Evolutionary conservation across 2,797 vertebrate genomes (phyloP).

Genomic region (Dromococcyx pavoninus): DNA sequence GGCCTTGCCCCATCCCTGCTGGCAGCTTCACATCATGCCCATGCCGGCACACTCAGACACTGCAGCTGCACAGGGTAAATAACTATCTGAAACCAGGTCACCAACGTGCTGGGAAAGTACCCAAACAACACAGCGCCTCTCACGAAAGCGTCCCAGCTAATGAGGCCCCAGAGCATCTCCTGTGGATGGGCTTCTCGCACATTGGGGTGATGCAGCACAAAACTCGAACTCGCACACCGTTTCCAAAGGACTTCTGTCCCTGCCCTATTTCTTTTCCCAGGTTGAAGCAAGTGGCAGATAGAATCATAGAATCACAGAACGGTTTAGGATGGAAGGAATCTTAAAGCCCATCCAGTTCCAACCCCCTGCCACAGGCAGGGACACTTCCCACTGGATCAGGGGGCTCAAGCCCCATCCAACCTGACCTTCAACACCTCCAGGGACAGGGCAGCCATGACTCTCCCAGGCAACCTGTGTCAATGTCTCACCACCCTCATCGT

Average conservation of each 20-base stretch:
- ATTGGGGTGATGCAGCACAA: not conserved
- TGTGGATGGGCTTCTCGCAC: not conserved
- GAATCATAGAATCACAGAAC: too few relatives aligned
- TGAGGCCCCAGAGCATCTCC: not conserved
- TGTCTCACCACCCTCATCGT: too few relatives aligned
- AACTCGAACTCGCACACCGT: not conserved
- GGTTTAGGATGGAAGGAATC: too few relatives aligned
- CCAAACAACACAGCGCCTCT: not conserved
- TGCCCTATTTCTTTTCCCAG: not conserved
- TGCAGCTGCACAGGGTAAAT: not conserved
- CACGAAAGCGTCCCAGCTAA: not conserved
- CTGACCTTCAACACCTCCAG: too few relatives aligned
- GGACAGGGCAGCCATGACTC: too few relatives aligned
- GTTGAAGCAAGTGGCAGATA: not conserved
- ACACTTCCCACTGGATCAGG: too few relatives aligned
- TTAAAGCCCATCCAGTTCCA: too few relatives aligned
- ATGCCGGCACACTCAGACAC: not conserved
- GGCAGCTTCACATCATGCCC: accelerated
- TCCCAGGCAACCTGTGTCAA: too few relatives aligned
- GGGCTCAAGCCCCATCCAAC: too few relatives aligned
- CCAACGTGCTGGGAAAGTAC: slow-evolving; percentile 1
- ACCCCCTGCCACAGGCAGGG: too few relatives aligned
- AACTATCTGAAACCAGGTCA: slow-evolving; percentile 45
- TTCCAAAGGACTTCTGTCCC: slow-evolving; percentile 12
- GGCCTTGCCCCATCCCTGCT: not conserved